Percentiles rank a stretch among this genome's conserved stretches.
Conservation (phyloP, 2,888 invertebrate species). For the Julus scanicus region DNA sequence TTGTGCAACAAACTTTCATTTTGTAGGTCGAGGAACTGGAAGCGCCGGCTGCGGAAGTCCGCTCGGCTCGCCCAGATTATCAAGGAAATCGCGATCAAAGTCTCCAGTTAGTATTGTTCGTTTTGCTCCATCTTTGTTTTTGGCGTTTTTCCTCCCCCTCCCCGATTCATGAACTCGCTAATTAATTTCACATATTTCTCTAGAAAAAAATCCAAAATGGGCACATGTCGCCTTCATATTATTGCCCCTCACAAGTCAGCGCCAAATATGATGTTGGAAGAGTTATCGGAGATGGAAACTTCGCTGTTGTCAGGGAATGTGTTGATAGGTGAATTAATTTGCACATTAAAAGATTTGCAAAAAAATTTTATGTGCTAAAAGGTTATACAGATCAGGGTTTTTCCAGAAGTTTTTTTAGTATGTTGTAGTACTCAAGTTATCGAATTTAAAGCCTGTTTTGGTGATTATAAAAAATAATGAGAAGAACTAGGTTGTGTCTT, state of each 20-base stretch:
- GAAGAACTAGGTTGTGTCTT: too few species aligned
- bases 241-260: slow-evolving; percentile 64
- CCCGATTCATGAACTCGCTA: neutral
- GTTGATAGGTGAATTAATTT: slow-evolving; percentile 69
- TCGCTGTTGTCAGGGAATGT: slow-evolving; percentile 92
- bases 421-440: too few species aligned
- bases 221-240: slow-evolving; percentile 50
- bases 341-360: too few species aligned
- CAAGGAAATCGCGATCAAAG: slow-evolving; percentile 47
- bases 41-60: slow-evolving; percentile 50
- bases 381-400: too few species aligned
- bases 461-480: too few species aligned
- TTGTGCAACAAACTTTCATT: slow-evolving; percentile 32
- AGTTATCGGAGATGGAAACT: slow-evolving; percentile 94
- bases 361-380: too few species aligned
- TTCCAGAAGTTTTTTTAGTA: slow-evolving; percentile 52
- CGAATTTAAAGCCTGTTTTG: too few species aligned
- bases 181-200: neutral
- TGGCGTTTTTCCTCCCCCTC: neutral
- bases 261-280: slow-evolving; percentile 78
- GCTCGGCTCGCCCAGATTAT: slow-evolving; percentile 49
- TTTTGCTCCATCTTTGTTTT: neutral
- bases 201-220: slow-evolving; percentile 55
- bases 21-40: slow-evolving; percentile 49
- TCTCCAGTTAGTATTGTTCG: slow-evolving; percentile 50